These are phyloP conservation scores for Cranoglanis bouderius DNA, from an alignment of 2,113 vertebrate species.

Conservation along the genomic window DNA sequence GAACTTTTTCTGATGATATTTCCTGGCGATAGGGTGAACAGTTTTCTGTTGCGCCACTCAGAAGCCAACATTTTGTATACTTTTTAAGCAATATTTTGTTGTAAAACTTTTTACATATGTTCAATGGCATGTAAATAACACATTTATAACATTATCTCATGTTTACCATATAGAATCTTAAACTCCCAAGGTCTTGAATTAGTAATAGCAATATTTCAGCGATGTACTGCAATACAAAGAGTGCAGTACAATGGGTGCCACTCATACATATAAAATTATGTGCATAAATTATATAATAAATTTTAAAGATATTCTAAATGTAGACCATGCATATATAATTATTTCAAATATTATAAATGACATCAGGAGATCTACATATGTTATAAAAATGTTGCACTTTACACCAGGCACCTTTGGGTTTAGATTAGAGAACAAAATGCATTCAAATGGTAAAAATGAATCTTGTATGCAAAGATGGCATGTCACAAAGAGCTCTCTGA, in stretches of 20 bases:
- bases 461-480: constrained; percentile 32
- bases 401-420: constrained; percentile 9
- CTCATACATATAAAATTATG: neutral
- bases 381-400: neutral
- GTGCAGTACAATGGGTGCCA: neutral
- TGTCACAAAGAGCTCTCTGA: constrained; percentile 42
- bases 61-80: neutral
- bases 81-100: neutral
- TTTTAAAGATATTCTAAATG: neutral
- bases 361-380: neutral
- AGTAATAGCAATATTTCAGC: neutral
- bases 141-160: neutral
- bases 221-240: neutral
- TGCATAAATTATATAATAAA: neutral
- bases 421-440: constrained; percentile 28
- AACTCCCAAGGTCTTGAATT: neutral
- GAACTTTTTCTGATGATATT: neutral
- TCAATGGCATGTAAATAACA: neutral
- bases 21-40: neutral
- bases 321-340: neutral
- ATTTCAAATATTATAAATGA: neutral
- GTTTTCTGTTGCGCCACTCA: neutral
- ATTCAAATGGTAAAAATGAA: constrained; percentile 48
- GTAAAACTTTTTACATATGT: neutral
- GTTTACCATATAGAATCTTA: neutral